These are phyloP conservation scores for Paramuricea clavata DNA, from an alignment of 92 coral and sea anemone species.

Conservation along the genomic window DNA sequence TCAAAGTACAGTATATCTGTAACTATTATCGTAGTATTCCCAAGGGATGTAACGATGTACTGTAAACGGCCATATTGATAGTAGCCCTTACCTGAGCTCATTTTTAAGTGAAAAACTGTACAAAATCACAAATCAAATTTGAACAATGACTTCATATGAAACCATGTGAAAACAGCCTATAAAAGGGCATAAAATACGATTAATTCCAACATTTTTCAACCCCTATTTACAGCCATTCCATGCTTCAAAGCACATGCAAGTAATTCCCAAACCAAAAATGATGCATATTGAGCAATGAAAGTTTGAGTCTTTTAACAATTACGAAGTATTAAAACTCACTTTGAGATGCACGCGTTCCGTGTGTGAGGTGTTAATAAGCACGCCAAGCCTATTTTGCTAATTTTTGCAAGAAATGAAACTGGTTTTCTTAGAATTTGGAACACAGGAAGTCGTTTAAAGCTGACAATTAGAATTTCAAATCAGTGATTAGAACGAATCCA, in stretches of 20 bases:
- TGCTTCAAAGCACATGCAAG: not conserved
- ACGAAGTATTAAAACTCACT: not conserved
- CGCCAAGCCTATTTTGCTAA: not conserved
- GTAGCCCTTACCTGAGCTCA: slow-evolving; percentile 13
- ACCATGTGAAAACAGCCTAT: not conserved
- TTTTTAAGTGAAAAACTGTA: not conserved
- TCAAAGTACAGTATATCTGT: not conserved
- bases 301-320: not conserved
- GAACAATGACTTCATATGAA: not conserved
- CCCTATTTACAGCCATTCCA: not conserved
- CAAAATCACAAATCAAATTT: not conserved
- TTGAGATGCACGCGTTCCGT: no score
- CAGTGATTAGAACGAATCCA: no score
- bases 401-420: not conserved
- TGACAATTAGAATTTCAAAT: not conserved
- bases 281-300: not conserved
- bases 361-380: not conserved
- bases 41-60: not conserved
- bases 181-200: not conserved
- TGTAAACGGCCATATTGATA: not conserved
- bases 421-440: not conserved
- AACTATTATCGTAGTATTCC: not conserved
- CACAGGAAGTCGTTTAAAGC: not conserved
- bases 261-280: not conserved
- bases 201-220: not conserved